phyloP scores from a whole-genome alignment of 2,888 invertebrate species.

The Meloe dianella region DNA sequence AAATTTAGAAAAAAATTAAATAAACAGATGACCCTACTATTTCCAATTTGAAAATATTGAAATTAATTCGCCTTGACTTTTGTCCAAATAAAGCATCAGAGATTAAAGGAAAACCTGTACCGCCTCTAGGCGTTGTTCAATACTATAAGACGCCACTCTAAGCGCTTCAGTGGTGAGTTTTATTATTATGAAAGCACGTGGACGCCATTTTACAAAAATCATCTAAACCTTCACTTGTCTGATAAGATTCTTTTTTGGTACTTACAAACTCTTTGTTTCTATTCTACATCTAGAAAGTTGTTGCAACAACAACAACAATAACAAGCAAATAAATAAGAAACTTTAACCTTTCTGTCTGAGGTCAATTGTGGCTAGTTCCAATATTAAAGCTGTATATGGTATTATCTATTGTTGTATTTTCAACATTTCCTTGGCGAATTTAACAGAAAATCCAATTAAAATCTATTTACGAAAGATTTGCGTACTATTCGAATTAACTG shows the following conservation, averaged over 20 bases:
- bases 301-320: slow-evolving; percentile 4
- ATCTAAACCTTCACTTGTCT: not conserved
- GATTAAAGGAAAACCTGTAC: slow-evolving; percentile 25
- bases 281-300: not conserved
- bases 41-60: not conserved
- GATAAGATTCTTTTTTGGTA: not conserved
- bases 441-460: not conserved
- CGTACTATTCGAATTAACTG: not conserved
- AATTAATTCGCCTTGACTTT: not conserved
- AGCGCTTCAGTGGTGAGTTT: not conserved
- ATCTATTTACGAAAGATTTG: not conserved
- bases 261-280: not conserved
- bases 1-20: slow-evolving; percentile 11
- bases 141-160: slow-evolving; percentile 18
- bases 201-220: slow-evolving; percentile 14
- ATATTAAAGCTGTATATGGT: not conserved
- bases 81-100: slow-evolving; percentile 5
- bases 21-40: not conserved
- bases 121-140: slow-evolving; percentile 24
- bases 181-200: slow-evolving; percentile 21
- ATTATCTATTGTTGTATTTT: not conserved
- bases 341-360: not conserved
- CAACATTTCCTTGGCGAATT: not conserved
- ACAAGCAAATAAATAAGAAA: not conserved
- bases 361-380: not conserved